Base-by-base conservation (phyloP, 2,797 vertebrate genomes). In the Helicolenus hilgendorfi region DNA sequence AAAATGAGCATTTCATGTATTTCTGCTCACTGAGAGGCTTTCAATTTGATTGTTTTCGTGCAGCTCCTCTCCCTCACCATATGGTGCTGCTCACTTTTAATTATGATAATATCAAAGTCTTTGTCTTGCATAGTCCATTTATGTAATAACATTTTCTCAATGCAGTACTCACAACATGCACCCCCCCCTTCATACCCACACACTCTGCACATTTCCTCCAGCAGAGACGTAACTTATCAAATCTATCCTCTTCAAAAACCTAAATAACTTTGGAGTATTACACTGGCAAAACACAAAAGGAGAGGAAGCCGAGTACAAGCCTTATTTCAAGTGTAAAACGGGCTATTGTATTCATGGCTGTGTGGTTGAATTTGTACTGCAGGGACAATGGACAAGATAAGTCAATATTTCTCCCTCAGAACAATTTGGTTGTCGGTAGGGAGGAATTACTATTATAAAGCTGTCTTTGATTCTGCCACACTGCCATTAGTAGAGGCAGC, bases 121-220 rank as follows among this genome's bases (percentile, higher is more conserved):
- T 97, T 97, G 97, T 97, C 96, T 96, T 94, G 92, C 93, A 84
- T 93, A 94, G 93, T 97, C 96, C 97, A 97, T 98, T 97, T 98
- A 94, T 97, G 91, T 97, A 97, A 98, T 97, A 97, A 93, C 95
- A 94, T 96, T 97, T 96, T 94, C 95, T 94, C 92, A 83, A 85
- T 88, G 92, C 95, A 91, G 91, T 79, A 77, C 85, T 88, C 83
- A 41, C 64, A 67, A 91, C 85, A 84, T 89, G 72, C 79, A 14
- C 29, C 26, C 49, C 9, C 33, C 9, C 33, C 13, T 72, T 68
- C 87, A 68, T 83, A 38, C 63, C 38, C 79, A 72, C 4, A 64
- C 83, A 63, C 63, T 79, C 59, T 27, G 15, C 85, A 70, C 77
- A 55, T 89, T 91, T 92, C 64, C 58, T 84, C 80, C 81, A 69